phyloP scores from a whole-genome alignment of 2,888 invertebrate genomes.

The Gibbula magus region DNA sequence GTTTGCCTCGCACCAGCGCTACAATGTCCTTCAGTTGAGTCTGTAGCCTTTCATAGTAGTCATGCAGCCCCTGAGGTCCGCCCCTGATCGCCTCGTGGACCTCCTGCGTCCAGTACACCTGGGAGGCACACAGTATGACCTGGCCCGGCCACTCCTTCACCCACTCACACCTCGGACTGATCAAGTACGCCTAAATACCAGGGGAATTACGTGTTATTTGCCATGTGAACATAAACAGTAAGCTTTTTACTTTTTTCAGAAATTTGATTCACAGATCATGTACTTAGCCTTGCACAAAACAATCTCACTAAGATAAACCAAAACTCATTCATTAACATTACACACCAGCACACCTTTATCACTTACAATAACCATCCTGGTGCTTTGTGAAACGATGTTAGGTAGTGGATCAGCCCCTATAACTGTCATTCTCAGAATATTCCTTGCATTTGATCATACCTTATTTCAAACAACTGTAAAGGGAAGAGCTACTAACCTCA shows the following conservation, averaged over 20 bases:
- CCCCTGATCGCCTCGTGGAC: slow-evolving; percentile 84
- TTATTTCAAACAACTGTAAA: too few species aligned
- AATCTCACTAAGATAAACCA: not conserved
- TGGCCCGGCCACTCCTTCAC: slow-evolving; percentile 95
- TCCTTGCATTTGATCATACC: too few species aligned
- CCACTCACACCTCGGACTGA: slow-evolving; percentile 82
- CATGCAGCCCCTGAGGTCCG: slow-evolving; percentile 78
- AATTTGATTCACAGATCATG: not conserved
- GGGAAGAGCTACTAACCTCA: slow-evolving; percentile 62
- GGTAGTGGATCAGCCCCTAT: not conserved
- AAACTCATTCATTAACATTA: too few species aligned
- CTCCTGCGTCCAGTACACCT: slow-evolving; percentile 89
- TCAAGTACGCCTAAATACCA: slow-evolving; percentile 67
- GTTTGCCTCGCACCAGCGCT: slow-evolving; percentile 86
- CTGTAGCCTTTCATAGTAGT: slow-evolving; percentile 79
- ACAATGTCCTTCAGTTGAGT: slow-evolving; percentile 85
- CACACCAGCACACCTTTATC: too few species aligned
- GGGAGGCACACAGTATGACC: slow-evolving; percentile 85
- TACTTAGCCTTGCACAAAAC: too few species aligned
- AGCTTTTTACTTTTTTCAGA: too few species aligned
- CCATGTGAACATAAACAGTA: too few species aligned
- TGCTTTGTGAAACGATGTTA: too few species aligned
- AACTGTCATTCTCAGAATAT: not conserved
- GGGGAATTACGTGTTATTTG: too few species aligned
- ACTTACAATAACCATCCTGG: too few species aligned